Evolutionary conservation across 2,113 vertebrate species (phyloP).

Genomic region (Passer montanus): DNA sequence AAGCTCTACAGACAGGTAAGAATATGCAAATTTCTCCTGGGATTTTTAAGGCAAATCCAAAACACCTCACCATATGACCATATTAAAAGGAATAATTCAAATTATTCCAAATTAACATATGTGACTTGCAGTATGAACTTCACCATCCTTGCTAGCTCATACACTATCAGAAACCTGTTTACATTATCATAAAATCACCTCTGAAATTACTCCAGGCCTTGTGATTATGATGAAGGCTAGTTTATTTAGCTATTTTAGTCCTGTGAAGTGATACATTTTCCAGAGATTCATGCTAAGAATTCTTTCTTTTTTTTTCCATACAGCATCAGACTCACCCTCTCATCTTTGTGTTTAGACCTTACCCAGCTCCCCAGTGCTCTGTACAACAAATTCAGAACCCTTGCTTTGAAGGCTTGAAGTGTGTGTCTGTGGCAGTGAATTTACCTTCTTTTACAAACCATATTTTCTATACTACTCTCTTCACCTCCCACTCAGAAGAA

Average conservation of each 20-base stretch:
- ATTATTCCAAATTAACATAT: not conserved
- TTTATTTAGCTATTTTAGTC: not conserved
- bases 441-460: not conserved
- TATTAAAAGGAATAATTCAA: not conserved
- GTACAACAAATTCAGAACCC: not conserved
- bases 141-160: accelerated
- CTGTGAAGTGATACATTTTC: not conserved
- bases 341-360: not conserved
- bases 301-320: not conserved
- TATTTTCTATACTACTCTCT: not conserved
- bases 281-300: not conserved
- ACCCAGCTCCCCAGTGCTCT: not conserved
- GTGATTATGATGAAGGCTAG: not conserved
- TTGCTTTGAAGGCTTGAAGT: not conserved
- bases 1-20: not conserved
- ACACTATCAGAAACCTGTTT: not conserved
- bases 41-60: not conserved
- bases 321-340: not conserved
- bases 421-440: not conserved
- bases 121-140: not conserved
- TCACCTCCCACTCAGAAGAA: not conserved
- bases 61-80: not conserved
- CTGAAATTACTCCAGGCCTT: not conserved
- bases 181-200: not conserved
- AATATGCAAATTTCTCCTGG: not conserved